phyloP scores from a whole-genome alignment of 2,888 invertebrate genomes.

The Fissipunctia ypsillon region DNA sequence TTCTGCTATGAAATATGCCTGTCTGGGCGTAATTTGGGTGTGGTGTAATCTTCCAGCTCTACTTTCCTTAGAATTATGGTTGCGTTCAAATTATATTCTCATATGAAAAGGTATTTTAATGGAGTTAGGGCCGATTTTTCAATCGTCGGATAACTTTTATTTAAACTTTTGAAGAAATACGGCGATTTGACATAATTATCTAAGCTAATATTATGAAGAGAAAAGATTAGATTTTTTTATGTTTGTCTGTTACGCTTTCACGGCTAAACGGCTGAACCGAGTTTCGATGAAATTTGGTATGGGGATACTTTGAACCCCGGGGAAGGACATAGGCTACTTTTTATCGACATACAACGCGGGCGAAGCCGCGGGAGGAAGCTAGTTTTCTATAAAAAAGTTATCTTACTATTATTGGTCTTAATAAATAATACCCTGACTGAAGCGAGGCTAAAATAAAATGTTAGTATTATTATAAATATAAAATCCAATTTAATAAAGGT shows the following conservation, averaged over 20 bases:
- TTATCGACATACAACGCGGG: too few relatives aligned
- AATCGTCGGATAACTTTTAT: too few relatives aligned
- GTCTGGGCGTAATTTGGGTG: not conserved
- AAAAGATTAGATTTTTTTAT: too few relatives aligned
- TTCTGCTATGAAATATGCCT: conserved; percentile 7
- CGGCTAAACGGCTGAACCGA: too few relatives aligned
- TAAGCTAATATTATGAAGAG: too few relatives aligned
- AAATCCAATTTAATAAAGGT: not conserved
- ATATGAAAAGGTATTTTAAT: not conserved
- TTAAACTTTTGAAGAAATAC: not conserved
- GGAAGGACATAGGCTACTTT: too few relatives aligned
- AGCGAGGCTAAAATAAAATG: not conserved
- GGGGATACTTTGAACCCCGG: too few relatives aligned
- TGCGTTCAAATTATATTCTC: too few relatives aligned
- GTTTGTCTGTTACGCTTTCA: too few relatives aligned
- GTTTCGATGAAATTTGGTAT: too few relatives aligned
- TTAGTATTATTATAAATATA: not conserved
- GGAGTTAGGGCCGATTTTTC: not conserved
- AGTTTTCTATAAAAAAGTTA: too few relatives aligned
- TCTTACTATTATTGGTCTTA: not conserved
- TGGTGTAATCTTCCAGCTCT: not conserved
- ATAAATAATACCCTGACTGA: not conserved
- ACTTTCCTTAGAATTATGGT: not conserved
- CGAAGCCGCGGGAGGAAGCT: too few relatives aligned
- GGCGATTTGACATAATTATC: not conserved